Base-by-base conservation (phyloP, 2,113 vertebrate genomes). In the Oplegnathus fasciatus region DNA sequence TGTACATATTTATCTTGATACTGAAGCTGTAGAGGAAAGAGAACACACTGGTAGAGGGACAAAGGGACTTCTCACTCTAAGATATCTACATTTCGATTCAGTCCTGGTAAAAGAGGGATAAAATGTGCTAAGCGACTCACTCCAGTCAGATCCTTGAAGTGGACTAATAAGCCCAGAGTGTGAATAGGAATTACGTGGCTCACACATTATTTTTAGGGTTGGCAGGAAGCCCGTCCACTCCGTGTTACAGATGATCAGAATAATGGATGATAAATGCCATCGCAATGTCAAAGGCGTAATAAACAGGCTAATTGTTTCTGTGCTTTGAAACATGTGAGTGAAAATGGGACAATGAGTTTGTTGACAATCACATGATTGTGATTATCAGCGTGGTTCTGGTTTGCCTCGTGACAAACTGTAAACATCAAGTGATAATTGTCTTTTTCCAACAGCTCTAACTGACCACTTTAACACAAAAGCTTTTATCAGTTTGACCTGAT, bases 141-240 rank as follows among this genome's bases (percentile, higher is more conserved):
- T 73, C 37, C 11, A 26, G 52, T 58, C 24, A 46, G 69, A 71
- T 86, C 71, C 48, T 86, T 83, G 24, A 85, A 72, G 78, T 70
- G 77, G 66, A 62, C 60, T 86, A 87, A 88, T 86, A 83, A 83
- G 52, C 32, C 62, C 13, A 9, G 44, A 61, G 69, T 71, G 65
- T 71, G 86, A 80, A 72, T 6, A 58, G 82, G 72, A 89, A 88
- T 82, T 75, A 80, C 58, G 82, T 9, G 60, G 84, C 65, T 81
- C 48, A 58, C 55, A 60, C 46, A 75, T 74, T 88, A 70, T 81
- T 85, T 83, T 86, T 26, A 44, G 20, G 1, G 17, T 2, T 74
- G 85, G 69, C 82, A 81, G 67, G 60, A 87, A 66, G 78, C 75
- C 42, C 42, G 34, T 58, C 37, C 52, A 10, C 72, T 57, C 37